Base-by-base conservation (phyloP, 2,888 invertebrate genomes). In the Alloplasta piceator region DNA sequence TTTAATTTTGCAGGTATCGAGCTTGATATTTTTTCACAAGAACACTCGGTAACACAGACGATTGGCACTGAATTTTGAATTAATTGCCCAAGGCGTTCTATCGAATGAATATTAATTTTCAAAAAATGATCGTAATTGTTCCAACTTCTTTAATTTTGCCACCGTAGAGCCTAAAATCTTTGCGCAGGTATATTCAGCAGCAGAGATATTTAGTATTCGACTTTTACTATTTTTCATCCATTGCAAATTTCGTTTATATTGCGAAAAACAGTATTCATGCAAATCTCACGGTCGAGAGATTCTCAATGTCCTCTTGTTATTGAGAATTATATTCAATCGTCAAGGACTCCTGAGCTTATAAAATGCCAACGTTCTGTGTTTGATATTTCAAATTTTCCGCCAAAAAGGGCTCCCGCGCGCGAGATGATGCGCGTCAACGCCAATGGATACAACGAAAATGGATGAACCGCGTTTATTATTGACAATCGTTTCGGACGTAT, bases 311-410 rank as follows among this genome's bases (percentile, higher is more conserved):
- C 26, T 26, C 26, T 26, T 26, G 26, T 26, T 26, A 43, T 43
- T 1, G 10, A 9, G 1, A 10, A 43, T 9, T 2, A 43, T 43
- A 10, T 10, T 43, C 7, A 43, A 43, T 43, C 7, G 7, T 9
- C 6, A 9, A 43, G 10, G 43, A 10, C 43, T 6, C 7, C 43
- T 9, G 4, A 43, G 43, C 41, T 6, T 43, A 0, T 43, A 43
- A 43, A 52, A 12, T 52, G 7, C 41, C 5, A 16, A 58, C n/a
- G 3, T 6, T 26, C 12, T 1, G 6, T 4, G 7, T 6, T 41
- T 5, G 36, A 43, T 52, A 26, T 56, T 50, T 14, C 38, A 55
- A 66, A 38, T 46, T 78, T 61, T 55, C 67, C 72, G 67, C 72
- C 4, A 41, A 43, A 63, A 64, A 36, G 4, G 5, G 39, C n/a